phyloP scores from a whole-genome alignment of 2,113 vertebrate genomes.

The Pedetes capensis region DNA sequence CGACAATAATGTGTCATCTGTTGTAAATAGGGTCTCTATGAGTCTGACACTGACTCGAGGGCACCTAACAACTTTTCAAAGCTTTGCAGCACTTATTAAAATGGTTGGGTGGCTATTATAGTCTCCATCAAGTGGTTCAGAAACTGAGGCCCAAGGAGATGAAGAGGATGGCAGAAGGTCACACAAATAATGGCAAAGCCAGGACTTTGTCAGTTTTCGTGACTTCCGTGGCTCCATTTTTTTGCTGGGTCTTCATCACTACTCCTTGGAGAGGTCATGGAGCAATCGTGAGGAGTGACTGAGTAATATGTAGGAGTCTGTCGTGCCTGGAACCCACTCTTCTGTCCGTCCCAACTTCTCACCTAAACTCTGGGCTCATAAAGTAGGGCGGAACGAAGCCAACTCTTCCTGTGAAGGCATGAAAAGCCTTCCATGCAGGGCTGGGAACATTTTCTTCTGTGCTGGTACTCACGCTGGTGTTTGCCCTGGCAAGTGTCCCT shows the following conservation, averaged over 20 bases:
- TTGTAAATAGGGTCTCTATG: no score
- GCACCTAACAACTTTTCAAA: no score
- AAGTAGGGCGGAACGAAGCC: background rate
- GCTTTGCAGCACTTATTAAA: background rate
- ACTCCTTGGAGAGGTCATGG: background rate
- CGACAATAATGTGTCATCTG: no score
- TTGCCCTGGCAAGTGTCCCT: background rate
- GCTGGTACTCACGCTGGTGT: background rate
- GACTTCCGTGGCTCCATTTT: background rate
- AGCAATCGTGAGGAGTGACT: background rate
- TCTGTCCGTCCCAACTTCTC: background rate
- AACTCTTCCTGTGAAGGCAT: background rate
- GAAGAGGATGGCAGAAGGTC: background rate
- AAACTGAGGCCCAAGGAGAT: background rate
- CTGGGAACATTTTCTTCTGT: background rate
- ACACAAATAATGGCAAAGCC: background rate
- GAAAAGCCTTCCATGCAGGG: background rate
- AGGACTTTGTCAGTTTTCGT: background rate
- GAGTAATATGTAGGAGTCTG: background rate
- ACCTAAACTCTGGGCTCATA: background rate
- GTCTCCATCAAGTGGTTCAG: background rate
- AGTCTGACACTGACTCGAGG: no score
- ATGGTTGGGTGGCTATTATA: background rate
- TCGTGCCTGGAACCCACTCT: background rate
- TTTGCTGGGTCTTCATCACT: background rate